These are phyloP conservation scores for Eupithecia dodoneata DNA, from an alignment of 2,888 invertebrate species.

Conservation along the genomic window DNA sequence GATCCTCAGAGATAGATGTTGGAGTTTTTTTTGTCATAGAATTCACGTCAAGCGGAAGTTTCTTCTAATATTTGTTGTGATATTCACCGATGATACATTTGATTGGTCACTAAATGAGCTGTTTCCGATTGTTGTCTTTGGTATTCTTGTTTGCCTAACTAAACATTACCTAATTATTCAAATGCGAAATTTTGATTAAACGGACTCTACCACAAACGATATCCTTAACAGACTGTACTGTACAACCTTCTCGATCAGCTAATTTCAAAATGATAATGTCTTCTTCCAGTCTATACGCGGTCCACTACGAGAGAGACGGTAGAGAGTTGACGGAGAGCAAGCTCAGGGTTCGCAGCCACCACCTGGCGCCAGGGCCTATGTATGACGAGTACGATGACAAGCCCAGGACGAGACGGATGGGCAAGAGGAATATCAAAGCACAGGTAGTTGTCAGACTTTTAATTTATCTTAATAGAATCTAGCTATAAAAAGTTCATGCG, in stretches of 20 bases:
- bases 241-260: background rate
- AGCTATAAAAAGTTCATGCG: too few species aligned
- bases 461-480: background rate
- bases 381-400: constrained; percentile 80
- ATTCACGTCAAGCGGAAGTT: too few species aligned
- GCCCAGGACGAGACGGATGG: constrained; percentile 88
- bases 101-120: too few species aligned
- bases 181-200: background rate
- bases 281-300: constrained; percentile 80
- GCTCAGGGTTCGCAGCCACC: constrained; percentile 82
- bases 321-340: constrained; percentile 86
- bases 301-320: constrained; percentile 88
- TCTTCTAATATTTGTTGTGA: too few species aligned
- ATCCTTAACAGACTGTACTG: background rate
- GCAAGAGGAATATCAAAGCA: constrained; percentile 94
- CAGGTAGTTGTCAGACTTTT: constrained; percentile 83
- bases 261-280: background rate
- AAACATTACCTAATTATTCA: background rate
- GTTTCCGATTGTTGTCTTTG: too few species aligned
- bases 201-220: background rate
- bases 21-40: too few species aligned
- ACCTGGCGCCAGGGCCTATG: constrained; percentile 76
- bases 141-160: too few species aligned
- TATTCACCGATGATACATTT: too few species aligned
- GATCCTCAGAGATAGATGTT: too few species aligned